Evolutionary conservation across 2,113 vertebrate species (phyloP).

Genomic region (Cynoglossus semilaevis): DNA sequence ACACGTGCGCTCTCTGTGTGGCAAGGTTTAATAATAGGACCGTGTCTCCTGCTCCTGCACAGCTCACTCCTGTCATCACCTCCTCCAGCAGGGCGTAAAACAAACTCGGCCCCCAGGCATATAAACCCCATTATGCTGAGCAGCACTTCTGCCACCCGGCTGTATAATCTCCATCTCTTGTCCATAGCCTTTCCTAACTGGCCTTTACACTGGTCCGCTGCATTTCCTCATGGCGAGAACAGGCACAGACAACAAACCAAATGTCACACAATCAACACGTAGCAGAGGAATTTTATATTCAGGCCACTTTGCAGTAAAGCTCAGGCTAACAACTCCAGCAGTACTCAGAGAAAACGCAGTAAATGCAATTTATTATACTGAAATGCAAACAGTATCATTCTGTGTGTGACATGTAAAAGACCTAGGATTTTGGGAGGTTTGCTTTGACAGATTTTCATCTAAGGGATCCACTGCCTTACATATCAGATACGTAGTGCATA

Average conservation of each 20-base stretch:
- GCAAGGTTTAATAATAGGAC: constrained; percentile 34
- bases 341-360: not conserved
- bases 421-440: too few relatives aligned
- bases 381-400: constrained; percentile 19
- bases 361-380: constrained; percentile 19
- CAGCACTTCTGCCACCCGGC: constrained; percentile 47
- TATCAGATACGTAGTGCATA: not conserved
- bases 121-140: constrained; percentile 58
- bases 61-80: constrained; percentile 43
- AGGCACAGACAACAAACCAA: constrained; percentile 5
- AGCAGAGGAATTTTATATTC: constrained; percentile 1
- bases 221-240: constrained; percentile 1
- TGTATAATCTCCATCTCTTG: constrained; percentile 38
- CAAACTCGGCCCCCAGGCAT: constrained; percentile 55
- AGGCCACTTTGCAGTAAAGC: constrained; percentile 11
- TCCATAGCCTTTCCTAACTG: constrained; percentile 5
- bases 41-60: constrained; percentile 22
- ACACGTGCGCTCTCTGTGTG: constrained; percentile 12
- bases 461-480: not conserved
- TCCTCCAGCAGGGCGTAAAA: constrained; percentile 48
- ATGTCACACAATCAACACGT: constrained; percentile 12
- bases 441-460: too few relatives aligned
- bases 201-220: constrained; percentile 27
- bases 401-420: constrained; percentile 14
- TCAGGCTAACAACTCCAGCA: not conserved